These are phyloP conservation scores for Phaonia tiefii DNA, from an alignment of 2,888 invertebrate genomes.

Conservation along the genomic window DNA sequence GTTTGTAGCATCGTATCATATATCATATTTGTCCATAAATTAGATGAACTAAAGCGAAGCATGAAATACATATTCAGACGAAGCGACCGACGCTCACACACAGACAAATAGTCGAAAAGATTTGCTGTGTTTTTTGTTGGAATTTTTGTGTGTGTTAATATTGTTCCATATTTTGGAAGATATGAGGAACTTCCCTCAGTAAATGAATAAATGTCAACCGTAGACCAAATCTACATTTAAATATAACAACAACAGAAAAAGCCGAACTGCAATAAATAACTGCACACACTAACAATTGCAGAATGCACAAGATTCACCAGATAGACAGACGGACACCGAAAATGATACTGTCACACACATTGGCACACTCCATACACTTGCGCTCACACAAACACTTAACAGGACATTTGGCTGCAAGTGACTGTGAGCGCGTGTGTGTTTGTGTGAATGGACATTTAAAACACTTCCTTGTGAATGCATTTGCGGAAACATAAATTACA, in stretches of 20 bases:
- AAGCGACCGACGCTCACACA: slow-evolving; percentile 9
- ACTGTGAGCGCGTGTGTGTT: neutral
- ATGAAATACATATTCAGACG: slow-evolving; percentile 21
- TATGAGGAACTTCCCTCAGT: slow-evolving; percentile 13
- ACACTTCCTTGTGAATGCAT: slow-evolving; percentile 61
- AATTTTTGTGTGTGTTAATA: slow-evolving; percentile 1
- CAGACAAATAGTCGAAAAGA: slow-evolving; percentile 33
- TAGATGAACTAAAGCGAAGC: slow-evolving; percentile 46
- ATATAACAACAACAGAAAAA: no score
- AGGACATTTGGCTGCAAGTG: neutral
- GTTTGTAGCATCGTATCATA: slow-evolving; percentile 48
- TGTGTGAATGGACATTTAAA: slow-evolving; percentile 47
- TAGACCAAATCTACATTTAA: neutral
- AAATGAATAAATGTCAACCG: slow-evolving; percentile 19
- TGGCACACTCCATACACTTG: no score
- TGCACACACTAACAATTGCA: neutral
- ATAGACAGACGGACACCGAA: neutral
- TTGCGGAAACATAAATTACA: slow-evolving; percentile 61
- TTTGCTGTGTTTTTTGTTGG: slow-evolving; percentile 44
- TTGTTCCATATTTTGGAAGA: slow-evolving; percentile 17
- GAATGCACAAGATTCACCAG: neutral
- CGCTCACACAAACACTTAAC: neutral
- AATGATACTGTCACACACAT: neutral
- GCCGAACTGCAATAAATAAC: neutral
- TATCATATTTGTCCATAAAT: slow-evolving; percentile 65